Evolutionary conservation across 2,888 invertebrate species (phyloP).

Genomic region (Deilephila elpenor): DNA sequence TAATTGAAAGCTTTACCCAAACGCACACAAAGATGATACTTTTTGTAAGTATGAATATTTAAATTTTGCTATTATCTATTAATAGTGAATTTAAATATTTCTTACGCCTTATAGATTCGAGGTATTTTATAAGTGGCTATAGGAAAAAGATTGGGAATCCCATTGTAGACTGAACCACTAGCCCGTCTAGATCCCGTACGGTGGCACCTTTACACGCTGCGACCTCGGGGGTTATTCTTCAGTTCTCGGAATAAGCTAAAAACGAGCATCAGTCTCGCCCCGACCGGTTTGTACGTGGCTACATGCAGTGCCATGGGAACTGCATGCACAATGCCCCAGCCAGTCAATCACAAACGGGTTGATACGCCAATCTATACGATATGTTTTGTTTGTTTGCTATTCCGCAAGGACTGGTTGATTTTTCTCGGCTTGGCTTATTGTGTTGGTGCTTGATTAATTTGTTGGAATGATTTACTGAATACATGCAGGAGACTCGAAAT

Average conservation of each 20-base stretch:
- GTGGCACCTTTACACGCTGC: slow-evolving; percentile 60
- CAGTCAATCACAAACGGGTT: slow-evolving; percentile 14
- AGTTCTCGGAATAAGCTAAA: slow-evolving; percentile 55
- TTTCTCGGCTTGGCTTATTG: neutral
- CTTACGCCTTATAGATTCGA: too few relatives aligned
- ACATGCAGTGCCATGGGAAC: slow-evolving; percentile 34
- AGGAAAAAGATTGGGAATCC: neutral
- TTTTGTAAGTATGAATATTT: too few relatives aligned
- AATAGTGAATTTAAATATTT: too few relatives aligned
- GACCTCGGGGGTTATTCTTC: slow-evolving; percentile 54
- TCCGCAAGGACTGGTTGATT: neutral
- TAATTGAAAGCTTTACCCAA: too few relatives aligned
- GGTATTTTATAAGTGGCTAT: too few relatives aligned
- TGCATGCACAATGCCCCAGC: slow-evolving; percentile 19
- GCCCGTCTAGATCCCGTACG: slow-evolving; percentile 53
- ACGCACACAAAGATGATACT: too few relatives aligned
- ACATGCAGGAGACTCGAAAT: too few relatives aligned
- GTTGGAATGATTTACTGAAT: too few relatives aligned
- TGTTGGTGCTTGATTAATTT: neutral
- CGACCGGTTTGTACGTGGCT: slow-evolving; percentile 40
- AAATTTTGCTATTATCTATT: too few relatives aligned
- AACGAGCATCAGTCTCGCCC: slow-evolving; percentile 31
- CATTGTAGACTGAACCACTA: neutral
- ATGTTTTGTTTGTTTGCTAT: neutral
- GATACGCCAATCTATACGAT: slow-evolving; percentile 7